Evolutionary conservation across 2,888 invertebrate genomes (phyloP).

Genomic region (Drosophila demipolita): DNA sequence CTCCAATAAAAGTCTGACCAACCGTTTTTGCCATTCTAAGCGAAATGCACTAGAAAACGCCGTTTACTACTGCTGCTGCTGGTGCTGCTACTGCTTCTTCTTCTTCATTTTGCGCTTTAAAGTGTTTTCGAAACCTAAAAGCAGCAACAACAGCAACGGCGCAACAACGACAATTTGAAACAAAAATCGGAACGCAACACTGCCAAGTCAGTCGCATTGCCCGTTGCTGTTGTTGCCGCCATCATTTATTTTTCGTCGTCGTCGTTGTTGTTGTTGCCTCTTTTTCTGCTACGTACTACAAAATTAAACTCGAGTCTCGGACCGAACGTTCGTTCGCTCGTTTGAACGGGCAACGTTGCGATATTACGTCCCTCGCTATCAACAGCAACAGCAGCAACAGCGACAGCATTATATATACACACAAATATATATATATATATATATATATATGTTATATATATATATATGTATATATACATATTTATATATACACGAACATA

Average conservation of each 20-base stretch:
- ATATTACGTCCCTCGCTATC: conserved; percentile 77
- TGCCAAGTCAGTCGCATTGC: conserved; percentile 72
- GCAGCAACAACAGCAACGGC: conserved; percentile 43
- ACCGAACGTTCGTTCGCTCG: conserved; percentile 75
- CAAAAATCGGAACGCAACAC: conserved; percentile 80
- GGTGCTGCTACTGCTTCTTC: conserved; percentile 36
- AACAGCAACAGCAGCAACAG: conserved; percentile 52
- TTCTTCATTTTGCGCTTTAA: conserved; percentile 53
- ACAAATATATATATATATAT: conserved; percentile 8
- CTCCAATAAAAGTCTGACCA: conserved; percentile 61
- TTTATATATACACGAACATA: conserved; percentile 20
- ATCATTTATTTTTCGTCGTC: conserved; percentile 75
- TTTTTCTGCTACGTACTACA: conserved; percentile 79
- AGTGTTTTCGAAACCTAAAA: conserved; percentile 74
- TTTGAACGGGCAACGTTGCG: conserved; percentile 79
- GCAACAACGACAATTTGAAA: conserved; percentile 65
- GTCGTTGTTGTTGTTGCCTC: conserved; percentile 49
- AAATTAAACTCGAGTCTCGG: conserved; percentile 79
- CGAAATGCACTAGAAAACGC: conserved; percentile 73
- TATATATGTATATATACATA: not conserved
- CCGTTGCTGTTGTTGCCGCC: conserved; percentile 69
- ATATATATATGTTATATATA: not conserved
- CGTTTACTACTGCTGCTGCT: conserved; percentile 37
- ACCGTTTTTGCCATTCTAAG: conserved; percentile 77
- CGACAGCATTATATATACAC: conserved; percentile 55